Evolutionary conservation across 1,140 invertebrate species (phyloP).

Genomic region (Linepithema humile): DNA sequence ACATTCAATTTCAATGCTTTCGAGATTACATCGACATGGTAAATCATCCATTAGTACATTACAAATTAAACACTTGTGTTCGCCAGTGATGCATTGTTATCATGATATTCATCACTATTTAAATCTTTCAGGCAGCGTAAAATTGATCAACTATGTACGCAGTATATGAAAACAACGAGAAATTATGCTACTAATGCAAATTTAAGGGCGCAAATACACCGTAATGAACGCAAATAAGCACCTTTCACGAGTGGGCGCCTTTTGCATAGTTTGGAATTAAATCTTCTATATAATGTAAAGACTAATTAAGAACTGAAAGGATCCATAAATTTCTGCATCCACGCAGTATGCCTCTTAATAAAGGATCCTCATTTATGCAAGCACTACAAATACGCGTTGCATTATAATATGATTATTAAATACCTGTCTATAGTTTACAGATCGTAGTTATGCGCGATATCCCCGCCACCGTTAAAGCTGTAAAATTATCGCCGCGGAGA

Average conservation of each 20-base stretch:
- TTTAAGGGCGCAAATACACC: neutral
- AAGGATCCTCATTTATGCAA: constrained; percentile 25
- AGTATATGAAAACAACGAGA: neutral
- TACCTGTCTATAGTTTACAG: neutral
- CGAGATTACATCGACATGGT: neutral
- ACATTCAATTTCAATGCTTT: constrained; percentile 17
- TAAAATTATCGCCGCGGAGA: constrained; percentile 26
- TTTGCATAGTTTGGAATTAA: constrained; percentile 36
- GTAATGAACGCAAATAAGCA: constrained; percentile 24
- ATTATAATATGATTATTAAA: constrained; percentile 51
- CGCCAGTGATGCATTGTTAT: neutral
- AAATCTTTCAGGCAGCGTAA: neutral
- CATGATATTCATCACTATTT: neutral
- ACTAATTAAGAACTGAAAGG: constrained; percentile 30
- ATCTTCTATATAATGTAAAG: constrained; percentile 33
- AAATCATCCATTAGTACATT: neutral
- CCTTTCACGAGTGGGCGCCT: neutral
- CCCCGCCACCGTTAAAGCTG: neutral
- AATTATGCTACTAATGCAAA: neutral
- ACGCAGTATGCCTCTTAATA: constrained; percentile 28
- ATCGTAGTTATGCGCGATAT: constrained; percentile 6
- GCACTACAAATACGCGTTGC: neutral
- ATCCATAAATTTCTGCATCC: constrained; percentile 5
- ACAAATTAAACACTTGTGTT: neutral
- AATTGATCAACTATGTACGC: constrained; percentile 16